Conservation (phyloP, 1,140 invertebrate species). For the Rhagoletis pomonella region DNA sequence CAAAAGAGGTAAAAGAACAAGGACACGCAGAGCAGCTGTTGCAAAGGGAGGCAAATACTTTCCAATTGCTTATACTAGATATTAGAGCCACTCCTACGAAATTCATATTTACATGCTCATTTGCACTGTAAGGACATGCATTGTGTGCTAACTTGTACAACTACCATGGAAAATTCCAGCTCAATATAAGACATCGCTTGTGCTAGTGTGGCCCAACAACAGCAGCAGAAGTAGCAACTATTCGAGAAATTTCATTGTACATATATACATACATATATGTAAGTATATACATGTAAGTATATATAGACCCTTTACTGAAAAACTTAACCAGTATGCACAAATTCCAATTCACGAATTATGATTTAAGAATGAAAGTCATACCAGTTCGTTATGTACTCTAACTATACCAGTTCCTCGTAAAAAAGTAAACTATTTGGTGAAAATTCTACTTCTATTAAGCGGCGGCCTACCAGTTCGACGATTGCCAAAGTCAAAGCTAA, state of each 20-base stretch:
- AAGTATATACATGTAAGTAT: not conserved
- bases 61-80: not conserved
- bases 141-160: not conserved
- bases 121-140: slow-evolving; percentile 1
- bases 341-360: too few species aligned
- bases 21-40: not conserved
- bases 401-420: too few species aligned
- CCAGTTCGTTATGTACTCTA: too few species aligned
- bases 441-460: too few species aligned
- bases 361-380: too few species aligned
- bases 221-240: not conserved
- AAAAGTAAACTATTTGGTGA: too few species aligned
- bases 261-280: not conserved
- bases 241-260: slow-evolving; percentile 1
- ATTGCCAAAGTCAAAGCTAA: too few species aligned
- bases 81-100: slow-evolving; percentile 11
- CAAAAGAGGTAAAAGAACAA: not conserved
- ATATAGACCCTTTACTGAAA: not conserved
- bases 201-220: not conserved
- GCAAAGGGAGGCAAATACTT: not conserved
- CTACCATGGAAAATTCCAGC: not conserved
- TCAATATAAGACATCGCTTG: not conserved
- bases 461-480: too few species aligned
- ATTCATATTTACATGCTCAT: slow-evolving; percentile 25
- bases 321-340: too few species aligned